Evolutionary conservation across 2,113 vertebrate genomes (phyloP).

Genomic region (Zosterops pallidus): DNA sequence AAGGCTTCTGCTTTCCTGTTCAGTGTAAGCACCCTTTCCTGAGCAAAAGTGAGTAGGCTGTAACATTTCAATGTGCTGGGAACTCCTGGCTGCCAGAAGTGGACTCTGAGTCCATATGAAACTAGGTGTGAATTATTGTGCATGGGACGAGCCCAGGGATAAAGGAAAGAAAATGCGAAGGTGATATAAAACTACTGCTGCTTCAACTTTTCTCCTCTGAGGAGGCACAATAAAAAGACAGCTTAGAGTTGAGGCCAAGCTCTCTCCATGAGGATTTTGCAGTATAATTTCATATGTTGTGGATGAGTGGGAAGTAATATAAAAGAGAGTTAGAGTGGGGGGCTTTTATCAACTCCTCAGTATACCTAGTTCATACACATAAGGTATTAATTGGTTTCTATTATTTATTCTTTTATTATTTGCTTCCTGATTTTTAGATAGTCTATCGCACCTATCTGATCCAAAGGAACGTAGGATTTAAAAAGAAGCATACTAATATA

Average conservation of each 20-base stretch:
- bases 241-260: not conserved
- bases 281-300: not conserved
- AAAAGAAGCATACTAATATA: not conserved
- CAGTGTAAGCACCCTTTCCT: not conserved
- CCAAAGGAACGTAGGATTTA: not conserved
- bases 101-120: not conserved
- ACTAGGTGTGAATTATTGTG: not conserved
- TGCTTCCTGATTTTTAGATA: not conserved
- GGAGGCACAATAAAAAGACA: not conserved
- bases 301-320: not conserved
- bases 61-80: not conserved
- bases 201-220: not conserved
- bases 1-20: not conserved
- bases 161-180: not conserved
- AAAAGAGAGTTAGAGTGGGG: not conserved
- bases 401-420: not conserved
- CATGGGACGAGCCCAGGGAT: not conserved
- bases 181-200: not conserved
- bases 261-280: not conserved
- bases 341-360: not conserved
- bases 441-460: not conserved
- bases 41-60: not conserved
- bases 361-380: not conserved
- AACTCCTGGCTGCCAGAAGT: constrained; percentile 3
- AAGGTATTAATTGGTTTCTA: not conserved